Base-by-base conservation (phyloP, 2,113 vertebrate species). In the Aphelocoma coerulescens region DNA sequence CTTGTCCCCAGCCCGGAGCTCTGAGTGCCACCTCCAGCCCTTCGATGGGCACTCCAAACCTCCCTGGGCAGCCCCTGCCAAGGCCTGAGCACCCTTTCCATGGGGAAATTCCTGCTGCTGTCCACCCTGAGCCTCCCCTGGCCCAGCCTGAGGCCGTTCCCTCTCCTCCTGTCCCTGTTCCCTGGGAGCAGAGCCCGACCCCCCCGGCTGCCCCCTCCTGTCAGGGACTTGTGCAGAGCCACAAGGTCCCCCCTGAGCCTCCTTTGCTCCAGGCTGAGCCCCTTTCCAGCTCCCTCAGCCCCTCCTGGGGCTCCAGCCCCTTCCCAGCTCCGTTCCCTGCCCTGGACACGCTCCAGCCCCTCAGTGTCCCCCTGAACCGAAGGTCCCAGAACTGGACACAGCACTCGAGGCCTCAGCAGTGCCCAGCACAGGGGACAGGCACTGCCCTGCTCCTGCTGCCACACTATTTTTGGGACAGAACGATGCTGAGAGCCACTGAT, bases 251-350 rank as follows among this genome's bases (percentile, higher is more conserved):
- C 22, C 35, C 57, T 26, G 49, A 88, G 6, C 58, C 66, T 9
- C 75, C 43, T 57, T 43, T 72, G 1, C 43, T 72, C 67, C 75
- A 63, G 48, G 8, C 66, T 80, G 16, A 63, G 66, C 66, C 49
- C 63, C 24, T 85, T 65, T 39, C 2, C 75, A 79, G 58, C 85
- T 63, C 41, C 67, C 39, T 63, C 48, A 26, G 52, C 4, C 3
- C 0, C 48, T 72, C 32, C 68, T 54, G 67, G 27, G 1, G n/a
- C 41, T 79, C 74, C 9, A 5, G 6, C 0, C 44, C 35, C 52
- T 76, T 32, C 26, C 39, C 54, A 43, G 33, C 43, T 75, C 55
- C 3, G 0, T 23, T 59, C 20, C 43, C 55, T 35, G 11, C 57
- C 16, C 37, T 66, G 68, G 37, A 6, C 15, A 28, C 0, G 0